Percentiles rank a stretch among this genome's conserved stretches.
Evolutionary conservation across 2,888 invertebrate species (phyloP).

Genomic region (Cosmia trapezina): DNA sequence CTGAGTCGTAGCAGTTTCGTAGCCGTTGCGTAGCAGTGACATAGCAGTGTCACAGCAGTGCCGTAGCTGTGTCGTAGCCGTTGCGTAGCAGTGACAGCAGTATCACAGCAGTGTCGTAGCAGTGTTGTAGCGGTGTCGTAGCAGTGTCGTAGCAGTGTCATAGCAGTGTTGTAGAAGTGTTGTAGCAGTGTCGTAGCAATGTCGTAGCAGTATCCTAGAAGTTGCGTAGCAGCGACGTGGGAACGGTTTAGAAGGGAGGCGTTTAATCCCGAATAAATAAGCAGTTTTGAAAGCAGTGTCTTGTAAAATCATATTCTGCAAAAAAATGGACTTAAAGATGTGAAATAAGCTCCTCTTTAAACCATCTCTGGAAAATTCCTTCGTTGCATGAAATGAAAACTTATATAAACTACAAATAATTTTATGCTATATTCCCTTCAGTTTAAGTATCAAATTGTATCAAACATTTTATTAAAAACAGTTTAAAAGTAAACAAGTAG

Average conservation of each 20-base stretch:
- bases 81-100: neutral
- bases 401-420: neutral
- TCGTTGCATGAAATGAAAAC: slow-evolving; percentile 1
- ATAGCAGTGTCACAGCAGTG: too few relatives aligned
- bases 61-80: neutral
- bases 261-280: neutral
- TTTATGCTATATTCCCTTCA: slow-evolving; percentile 2
- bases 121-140: neutral
- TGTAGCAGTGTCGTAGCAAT: neutral
- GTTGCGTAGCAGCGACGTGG: neutral
- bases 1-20: neutral
- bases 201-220: neutral
- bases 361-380: neutral
- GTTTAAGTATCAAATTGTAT: neutral
- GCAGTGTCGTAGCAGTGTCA: neutral
- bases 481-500: neutral
- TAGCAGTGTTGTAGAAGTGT: neutral
- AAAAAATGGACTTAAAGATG: neutral
- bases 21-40: too few relatives aligned
- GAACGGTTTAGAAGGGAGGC: too few relatives aligned
- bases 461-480: neutral
- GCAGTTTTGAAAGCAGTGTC: neutral
- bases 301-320: slow-evolving; percentile 11
- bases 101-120: neutral
- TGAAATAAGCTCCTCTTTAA: neutral